Evolutionary conservation across 2,888 invertebrate genomes (phyloP).

Genomic region (Liodrosophila aerea): DNA sequence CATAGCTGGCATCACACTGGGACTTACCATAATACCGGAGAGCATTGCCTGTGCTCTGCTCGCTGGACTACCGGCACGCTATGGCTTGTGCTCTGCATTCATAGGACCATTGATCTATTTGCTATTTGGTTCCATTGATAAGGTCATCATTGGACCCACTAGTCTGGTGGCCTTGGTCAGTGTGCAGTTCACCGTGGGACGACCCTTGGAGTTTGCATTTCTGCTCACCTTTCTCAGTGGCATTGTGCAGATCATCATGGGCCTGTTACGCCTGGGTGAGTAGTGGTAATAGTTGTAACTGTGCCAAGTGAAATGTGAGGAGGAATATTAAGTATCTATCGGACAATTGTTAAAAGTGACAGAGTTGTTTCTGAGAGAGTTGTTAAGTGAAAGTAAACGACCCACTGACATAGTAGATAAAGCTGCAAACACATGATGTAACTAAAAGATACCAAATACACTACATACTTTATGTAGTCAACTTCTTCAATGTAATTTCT

Average conservation of each 20-base stretch:
- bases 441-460: too few relatives aligned
- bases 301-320: too few relatives aligned
- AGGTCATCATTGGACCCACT: conserved; percentile 93
- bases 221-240: conserved; percentile 91
- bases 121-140: conserved; percentile 91
- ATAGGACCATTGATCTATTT: conserved; percentile 94
- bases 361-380: too few relatives aligned
- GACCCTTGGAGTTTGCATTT: conserved; percentile 89
- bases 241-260: conserved; percentile 90
- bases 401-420: too few relatives aligned
- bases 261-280: conserved; percentile 89
- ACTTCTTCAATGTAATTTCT: too few relatives aligned
- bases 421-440: too few relatives aligned
- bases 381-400: too few relatives aligned
- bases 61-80: conserved; percentile 92
- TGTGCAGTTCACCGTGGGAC: conserved; percentile 87
- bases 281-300: conserved; percentile 7
- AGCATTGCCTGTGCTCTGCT: conserved; percentile 96
- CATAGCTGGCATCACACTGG: conserved; percentile 94
- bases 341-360: too few relatives aligned
- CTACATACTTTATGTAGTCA: too few relatives aligned
- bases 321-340: too few relatives aligned
- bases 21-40: conserved; percentile 95
- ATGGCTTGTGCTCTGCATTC: conserved; percentile 96
- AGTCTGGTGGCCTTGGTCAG: conserved; percentile 91